Percentiles rank a stretch among this genome's conserved stretches.
Conservation (phyloP, 1,140 invertebrate genomes). For the Apis cerana region DNA sequence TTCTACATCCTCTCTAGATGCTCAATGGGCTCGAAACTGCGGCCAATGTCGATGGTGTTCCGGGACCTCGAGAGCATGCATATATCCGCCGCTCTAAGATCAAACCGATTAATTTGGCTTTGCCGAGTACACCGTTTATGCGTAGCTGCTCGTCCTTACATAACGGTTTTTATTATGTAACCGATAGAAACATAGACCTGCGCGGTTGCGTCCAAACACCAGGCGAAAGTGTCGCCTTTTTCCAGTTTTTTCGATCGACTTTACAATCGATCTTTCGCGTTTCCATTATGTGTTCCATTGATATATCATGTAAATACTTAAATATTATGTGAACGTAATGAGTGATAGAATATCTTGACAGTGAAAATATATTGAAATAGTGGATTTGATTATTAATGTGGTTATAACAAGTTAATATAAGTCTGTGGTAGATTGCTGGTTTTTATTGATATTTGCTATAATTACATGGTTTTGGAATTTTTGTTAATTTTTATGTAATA, state of each 20-base stretch:
- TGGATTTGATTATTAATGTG: too few relatives aligned
- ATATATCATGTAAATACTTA: too few relatives aligned
- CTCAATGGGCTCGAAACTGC: background rate
- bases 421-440: too few relatives aligned
- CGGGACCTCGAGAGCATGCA: background rate
- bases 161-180: constrained; percentile 81
- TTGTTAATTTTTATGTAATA: too few relatives aligned
- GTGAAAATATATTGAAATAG: too few relatives aligned
- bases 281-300: too few relatives aligned
- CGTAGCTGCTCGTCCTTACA: constrained; percentile 76
- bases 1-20: background rate
- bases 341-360: too few relatives aligned
- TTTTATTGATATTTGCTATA: too few relatives aligned
- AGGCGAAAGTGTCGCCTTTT: constrained; percentile 55
- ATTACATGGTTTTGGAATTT: too few relatives aligned
- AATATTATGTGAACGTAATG: too few relatives aligned
- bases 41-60: background rate
- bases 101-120: constrained; percentile 58
- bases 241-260: constrained; percentile 13
- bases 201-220: constrained; percentile 41
- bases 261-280: too few relatives aligned
- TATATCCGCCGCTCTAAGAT: constrained; percentile 40
- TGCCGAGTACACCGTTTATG: constrained; percentile 65
- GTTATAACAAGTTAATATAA: too few relatives aligned
- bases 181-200: constrained; percentile 76